Conservation (phyloP, 1,140 invertebrate genomes). For the Vanessa atalanta region DNA sequence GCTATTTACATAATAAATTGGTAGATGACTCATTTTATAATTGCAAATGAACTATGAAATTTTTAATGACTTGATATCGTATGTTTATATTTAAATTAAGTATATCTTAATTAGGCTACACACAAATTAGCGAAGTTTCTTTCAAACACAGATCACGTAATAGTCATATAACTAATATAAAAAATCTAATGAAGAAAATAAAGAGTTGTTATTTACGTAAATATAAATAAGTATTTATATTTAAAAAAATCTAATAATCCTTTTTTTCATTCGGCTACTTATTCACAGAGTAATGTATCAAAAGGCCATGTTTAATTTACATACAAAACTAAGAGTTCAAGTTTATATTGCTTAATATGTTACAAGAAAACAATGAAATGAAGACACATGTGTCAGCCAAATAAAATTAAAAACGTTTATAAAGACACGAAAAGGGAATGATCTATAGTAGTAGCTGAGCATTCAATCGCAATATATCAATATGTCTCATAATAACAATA, state of each 20-base stretch:
- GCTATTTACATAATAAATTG: background rate
- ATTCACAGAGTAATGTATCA: background rate
- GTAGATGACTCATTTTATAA: background rate
- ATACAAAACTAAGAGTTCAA: slow-evolving; percentile 39
- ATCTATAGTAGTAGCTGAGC: background rate
- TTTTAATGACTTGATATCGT: background rate
- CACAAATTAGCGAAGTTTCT: no score
- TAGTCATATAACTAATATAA: no score
- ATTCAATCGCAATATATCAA: background rate
- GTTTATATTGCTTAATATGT: slow-evolving; percentile 31
- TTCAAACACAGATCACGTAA: no score
- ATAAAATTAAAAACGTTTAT: slow-evolving; percentile 10
- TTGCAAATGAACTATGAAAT: background rate
- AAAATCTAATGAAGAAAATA: no score
- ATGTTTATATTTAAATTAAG: no score
- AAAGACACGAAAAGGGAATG: background rate
- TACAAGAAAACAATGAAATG: slow-evolving; percentile 34
- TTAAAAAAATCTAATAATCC: no score
- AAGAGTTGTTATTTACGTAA: no score
- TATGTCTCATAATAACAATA: background rate
- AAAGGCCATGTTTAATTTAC: slow-evolving; percentile 25
- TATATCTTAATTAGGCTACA: no score
- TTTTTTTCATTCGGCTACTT: no score
- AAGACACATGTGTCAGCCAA: background rate
- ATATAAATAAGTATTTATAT: no score